Base-by-base conservation (phyloP, 2,113 vertebrate genomes). In the Solea senegalensis region DNA sequence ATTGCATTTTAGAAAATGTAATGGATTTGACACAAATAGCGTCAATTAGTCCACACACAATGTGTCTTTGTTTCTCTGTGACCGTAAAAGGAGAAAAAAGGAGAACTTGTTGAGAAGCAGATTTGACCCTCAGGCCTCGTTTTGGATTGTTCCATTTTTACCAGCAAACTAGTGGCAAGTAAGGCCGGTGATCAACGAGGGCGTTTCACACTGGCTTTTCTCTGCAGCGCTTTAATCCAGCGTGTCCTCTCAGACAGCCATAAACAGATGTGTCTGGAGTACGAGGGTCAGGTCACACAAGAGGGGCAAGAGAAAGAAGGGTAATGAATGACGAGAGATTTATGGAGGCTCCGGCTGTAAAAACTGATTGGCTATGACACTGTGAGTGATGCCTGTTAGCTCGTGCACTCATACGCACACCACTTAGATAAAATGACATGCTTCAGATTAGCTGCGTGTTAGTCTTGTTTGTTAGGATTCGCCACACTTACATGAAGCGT, bases 261-360 rank as follows among this genome's bases (percentile, higher is more conserved):
- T 85, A 76, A 85, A 83, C 73, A 72, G 66, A 79, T 65, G 68
- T 52, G 73, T 71, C 69, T 62, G 72, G 16, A 53, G 52, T 1
- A 26, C 72, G 62, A 75, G 56, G 57, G 48, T 15, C 14, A 46
- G 55, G 61, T 68, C 68, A 61, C 51, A 44, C 43, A 45, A 15
- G 68, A 74, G 44, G 51, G 78, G 44, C 34, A 2, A 49, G 53
- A 75, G 58, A 67, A 39, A 65, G 61, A 65, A 51, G 56, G 72
- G 65, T 76, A 66, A 74, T 78, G 83, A 87, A 81, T 41, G 55
- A 65, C 46, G 55, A 62, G 67, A 83, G 84, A 91, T 88, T 86
- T 89, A 89, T 80, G 71, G 66, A 69, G 1, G 51, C n/a, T 34
- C 10, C 2, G 45, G 15, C 72, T 45, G 5, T 92, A 85, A 88